Conservation (phyloP, 1,140 invertebrate species). For the Diachasma alloeum region DNA sequence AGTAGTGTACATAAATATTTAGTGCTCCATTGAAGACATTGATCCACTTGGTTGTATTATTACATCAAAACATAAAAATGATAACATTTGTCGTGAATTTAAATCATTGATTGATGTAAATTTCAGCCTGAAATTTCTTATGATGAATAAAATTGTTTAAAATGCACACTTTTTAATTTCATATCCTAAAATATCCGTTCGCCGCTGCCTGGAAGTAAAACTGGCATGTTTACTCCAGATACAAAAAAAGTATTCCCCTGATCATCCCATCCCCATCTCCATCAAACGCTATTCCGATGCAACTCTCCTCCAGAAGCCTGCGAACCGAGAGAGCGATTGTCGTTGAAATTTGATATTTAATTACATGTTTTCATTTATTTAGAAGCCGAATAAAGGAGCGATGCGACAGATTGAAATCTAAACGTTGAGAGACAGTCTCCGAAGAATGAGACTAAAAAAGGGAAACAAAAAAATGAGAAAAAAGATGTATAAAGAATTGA, state of each 20-base stretch:
- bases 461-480: conserved; percentile 29
- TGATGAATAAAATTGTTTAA: too few species aligned
- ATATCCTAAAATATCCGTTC: too few species aligned
- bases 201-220: too few species aligned
- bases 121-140: too few species aligned
- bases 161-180: too few species aligned
- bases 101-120: too few species aligned
- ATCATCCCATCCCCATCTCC: background rate
- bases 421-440: background rate
- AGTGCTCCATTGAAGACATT: too few species aligned
- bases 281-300: background rate
- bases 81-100: too few species aligned
- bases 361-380: conserved; percentile 10
- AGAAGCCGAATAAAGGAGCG: background rate
- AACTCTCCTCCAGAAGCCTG: background rate
- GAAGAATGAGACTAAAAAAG: conserved; percentile 15
- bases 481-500: conserved; percentile 20
- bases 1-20: too few species aligned
- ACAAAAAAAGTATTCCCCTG: background rate
- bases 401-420: conserved; percentile 4
- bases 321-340: background rate
- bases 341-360: conserved; percentile 8
- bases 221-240: background rate
- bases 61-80: too few species aligned
- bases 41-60: too few species aligned